These are phyloP conservation scores for Pithys albifrons DNA, from an alignment of 2,113 vertebrate genomes.

Conservation along the genomic window DNA sequence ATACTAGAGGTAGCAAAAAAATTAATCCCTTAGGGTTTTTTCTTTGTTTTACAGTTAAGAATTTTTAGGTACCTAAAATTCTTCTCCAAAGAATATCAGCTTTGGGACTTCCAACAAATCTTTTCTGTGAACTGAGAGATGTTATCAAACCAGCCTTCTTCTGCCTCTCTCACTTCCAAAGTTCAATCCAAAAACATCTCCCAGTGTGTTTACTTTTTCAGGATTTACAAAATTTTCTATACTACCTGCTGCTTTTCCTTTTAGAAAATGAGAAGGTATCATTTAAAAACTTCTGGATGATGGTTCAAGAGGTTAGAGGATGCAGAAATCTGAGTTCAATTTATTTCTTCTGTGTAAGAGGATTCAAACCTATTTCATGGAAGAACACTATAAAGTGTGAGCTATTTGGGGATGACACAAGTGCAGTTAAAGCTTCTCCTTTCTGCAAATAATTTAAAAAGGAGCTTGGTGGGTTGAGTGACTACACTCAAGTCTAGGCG, in stretches of 20 bases:
- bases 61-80: background rate
- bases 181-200: background rate
- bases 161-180: background rate
- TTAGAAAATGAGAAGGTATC: background rate
- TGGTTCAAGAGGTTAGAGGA: background rate
- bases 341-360: background rate
- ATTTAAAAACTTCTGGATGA: background rate
- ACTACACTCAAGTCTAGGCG: background rate
- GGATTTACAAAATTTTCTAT: background rate
- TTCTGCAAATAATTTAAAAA: background rate
- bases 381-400: background rate
- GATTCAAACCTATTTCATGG: background rate
- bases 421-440: background rate
- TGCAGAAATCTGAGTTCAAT: background rate
- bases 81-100: background rate
- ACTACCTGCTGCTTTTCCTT: background rate
- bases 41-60: background rate
- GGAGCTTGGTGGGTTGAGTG: background rate
- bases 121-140: background rate
- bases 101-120: background rate
- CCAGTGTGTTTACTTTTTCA: background rate
- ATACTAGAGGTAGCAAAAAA: background rate
- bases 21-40: background rate
- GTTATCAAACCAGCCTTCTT: background rate
- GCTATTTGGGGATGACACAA: background rate